Evolutionary conservation across 2,113 vertebrate species (phyloP), one percentile per base, ranked within the genome.

Genomic region (Callaeas wilsoni): DNA sequence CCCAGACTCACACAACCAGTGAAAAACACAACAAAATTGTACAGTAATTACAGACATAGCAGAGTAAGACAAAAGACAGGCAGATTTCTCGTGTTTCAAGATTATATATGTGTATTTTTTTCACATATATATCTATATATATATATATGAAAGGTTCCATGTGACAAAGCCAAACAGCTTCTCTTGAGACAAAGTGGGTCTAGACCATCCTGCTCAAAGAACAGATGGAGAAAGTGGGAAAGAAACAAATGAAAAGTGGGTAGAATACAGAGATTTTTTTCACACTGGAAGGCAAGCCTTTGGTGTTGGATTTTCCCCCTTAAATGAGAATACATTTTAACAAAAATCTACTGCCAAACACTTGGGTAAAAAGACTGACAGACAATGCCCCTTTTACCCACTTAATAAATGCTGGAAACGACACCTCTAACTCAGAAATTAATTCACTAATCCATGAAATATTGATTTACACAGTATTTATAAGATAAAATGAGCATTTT

Each of bases 31-130:
- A 52, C 9, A 47, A 76, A 90, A 62, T 0, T 22, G 10, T 14
- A 21, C 9, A 33, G 32, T 20, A 67, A 75, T 84, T 21, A 82
- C 30, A 81, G 16, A 63, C 12, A 44, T 8, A 59, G 84, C 18
- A 11, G 42, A 87, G 6, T 10, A 35, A 35, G 18, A 42, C 35
- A 85, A 80, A 92, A 82, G 32, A 7, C 47, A 88, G 50, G 33
- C n/a, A 90, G 74, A 39, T 5, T 49, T 68, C 13, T 41, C 68
- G 41, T 52, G 30, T 47, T 81, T 60, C 19, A 42, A 65, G 22
- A 65, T 11, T 1, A 65, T 13, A 50, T 3, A 37, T 4, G 9
- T 5, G 37, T 8, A 6, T 18, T 32, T 4, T 37, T 5, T 32
- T 18, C 21, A 70, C 14, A 64, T 30, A 30, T 16, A 53, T 3